Percentiles rank a stretch among this genome's conserved stretches.
phyloP scores from a whole-genome alignment of 2,113 vertebrate species.

The Eclectus roratus region DNA sequence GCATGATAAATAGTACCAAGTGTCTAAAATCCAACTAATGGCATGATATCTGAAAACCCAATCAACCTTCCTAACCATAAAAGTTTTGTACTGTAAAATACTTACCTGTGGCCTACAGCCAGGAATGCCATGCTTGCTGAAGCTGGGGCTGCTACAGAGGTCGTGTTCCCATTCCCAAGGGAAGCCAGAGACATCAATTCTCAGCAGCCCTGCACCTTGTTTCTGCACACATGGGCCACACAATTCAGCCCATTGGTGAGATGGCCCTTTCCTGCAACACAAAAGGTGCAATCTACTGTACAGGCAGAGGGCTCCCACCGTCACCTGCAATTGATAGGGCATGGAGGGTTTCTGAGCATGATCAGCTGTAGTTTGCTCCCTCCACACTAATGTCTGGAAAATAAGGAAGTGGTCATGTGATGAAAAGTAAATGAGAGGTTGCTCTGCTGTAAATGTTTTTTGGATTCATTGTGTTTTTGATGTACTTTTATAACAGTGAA shows the following conservation, averaged over 20 bases:
- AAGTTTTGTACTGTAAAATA: neutral
- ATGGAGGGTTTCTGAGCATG: neutral
- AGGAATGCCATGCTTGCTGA: neutral
- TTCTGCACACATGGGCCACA: neutral
- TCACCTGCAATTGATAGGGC: fast-evolving
- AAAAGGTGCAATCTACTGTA: neutral
- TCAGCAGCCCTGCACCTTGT: too few relatives aligned
- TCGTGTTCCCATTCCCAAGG: neutral
- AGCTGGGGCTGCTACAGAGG: fast-evolving
- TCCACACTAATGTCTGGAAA: neutral
- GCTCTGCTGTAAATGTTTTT: fast-evolving
- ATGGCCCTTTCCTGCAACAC: neutral
- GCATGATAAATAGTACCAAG: neutral
- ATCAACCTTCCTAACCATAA: neutral
- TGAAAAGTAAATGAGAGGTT: neutral
- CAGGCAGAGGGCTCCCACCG: neutral
- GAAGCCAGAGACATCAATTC: neutral
- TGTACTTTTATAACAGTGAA: neutral
- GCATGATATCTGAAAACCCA: neutral
- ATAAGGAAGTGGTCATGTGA: neutral
- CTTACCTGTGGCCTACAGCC: neutral
- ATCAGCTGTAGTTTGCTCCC: neutral
- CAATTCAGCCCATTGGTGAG: fast-evolving
- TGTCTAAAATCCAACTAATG: neutral
- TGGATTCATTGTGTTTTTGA: neutral